Evolutionary conservation across 2,797 vertebrate genomes (phyloP).

Genomic region (Champsocephalus gunnari): DNA sequence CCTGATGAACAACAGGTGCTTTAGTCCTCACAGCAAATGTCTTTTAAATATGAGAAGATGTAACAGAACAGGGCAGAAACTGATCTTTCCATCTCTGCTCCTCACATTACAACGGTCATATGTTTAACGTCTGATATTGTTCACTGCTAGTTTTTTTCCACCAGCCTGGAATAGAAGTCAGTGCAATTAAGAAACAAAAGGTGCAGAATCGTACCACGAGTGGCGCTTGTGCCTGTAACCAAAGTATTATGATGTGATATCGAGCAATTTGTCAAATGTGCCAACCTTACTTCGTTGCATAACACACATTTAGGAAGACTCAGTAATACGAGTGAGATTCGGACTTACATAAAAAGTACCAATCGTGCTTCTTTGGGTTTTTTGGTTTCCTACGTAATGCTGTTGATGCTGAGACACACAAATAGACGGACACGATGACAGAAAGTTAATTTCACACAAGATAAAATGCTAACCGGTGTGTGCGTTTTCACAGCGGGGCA

Average conservation of each 20-base stretch:
- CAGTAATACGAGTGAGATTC: background rate
- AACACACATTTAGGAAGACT: background rate
- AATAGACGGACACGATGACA: too few relatives aligned
- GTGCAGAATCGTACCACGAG: background rate
- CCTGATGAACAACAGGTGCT: slow-evolving; percentile 65
- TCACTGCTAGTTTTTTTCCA: background rate
- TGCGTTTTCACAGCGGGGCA: too few relatives aligned
- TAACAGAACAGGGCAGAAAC: slow-evolving; percentile 15
- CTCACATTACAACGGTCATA: slow-evolving; percentile 33
- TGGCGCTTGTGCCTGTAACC: background rate
- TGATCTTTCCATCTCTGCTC: slow-evolving; percentile 45
- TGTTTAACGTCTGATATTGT: background rate
- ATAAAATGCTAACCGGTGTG: too few relatives aligned
- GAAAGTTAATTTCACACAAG: too few relatives aligned
- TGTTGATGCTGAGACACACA: too few relatives aligned
- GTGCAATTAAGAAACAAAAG: background rate
- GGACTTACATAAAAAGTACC: too few relatives aligned
- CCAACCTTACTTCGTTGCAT: background rate
- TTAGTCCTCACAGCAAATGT: slow-evolving; percentile 52
- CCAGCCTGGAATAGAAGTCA: slow-evolving; percentile 1
- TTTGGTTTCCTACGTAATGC: too few relatives aligned
- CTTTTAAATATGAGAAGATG: slow-evolving; percentile 51
- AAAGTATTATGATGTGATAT: background rate
- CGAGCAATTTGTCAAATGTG: background rate
- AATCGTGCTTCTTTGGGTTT: too few relatives aligned